These are phyloP conservation scores for Platysteira castanea DNA, from an alignment of 2,113 vertebrate species.

Conservation along the genomic window DNA sequence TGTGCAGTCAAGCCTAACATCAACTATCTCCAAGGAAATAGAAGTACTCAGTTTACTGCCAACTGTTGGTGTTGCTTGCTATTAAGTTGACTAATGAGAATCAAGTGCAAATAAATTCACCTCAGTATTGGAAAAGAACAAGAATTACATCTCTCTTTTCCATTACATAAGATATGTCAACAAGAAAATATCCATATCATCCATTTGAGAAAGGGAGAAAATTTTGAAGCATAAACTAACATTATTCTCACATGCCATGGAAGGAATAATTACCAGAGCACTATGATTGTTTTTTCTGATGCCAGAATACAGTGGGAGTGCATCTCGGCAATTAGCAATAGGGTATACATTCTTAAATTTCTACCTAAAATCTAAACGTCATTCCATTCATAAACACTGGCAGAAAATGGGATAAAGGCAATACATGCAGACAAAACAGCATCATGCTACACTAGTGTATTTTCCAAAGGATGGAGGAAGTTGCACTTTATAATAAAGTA, in stretches of 20 bases:
- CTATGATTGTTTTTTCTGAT: neutral
- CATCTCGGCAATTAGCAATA: neutral
- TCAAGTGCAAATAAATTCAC: neutral
- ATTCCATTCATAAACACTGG: neutral
- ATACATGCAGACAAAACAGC: neutral
- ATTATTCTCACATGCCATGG: neutral
- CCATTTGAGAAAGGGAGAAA: neutral
- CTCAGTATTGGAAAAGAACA: neutral
- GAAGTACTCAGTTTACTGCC: neutral
- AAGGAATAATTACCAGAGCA: neutral
- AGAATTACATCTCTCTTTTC: neutral
- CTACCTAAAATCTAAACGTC: neutral
- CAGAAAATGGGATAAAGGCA: neutral
- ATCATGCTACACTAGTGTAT: neutral
- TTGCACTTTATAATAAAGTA: neutral
- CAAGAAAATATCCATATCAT: neutral
- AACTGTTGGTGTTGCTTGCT: neutral
- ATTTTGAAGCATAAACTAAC: neutral
- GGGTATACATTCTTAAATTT: neutral
- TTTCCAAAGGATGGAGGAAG: neutral
- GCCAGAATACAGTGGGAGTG: neutral
- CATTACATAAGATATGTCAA: neutral
- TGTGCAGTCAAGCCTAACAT: neutral
- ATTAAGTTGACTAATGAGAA: neutral
- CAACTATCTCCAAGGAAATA: neutral